A percentile compares a stretch with the other conserved stretches of the same genome.
Conservation (phyloP, 2,888 invertebrate species). For the Resseliella maxima region DNA sequence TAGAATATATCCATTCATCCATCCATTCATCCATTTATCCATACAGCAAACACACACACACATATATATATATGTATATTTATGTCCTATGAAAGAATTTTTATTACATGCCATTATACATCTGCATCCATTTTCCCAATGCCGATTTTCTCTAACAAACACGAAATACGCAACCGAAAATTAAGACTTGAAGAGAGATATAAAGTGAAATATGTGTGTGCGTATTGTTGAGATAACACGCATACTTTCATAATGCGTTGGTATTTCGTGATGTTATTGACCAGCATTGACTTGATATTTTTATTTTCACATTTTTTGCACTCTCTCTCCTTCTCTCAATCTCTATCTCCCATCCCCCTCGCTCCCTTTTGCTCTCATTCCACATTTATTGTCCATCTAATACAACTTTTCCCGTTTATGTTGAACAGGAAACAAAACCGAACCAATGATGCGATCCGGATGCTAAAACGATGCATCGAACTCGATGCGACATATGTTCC, state of each 20-base stretch:
- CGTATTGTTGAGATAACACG: neutral
- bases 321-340: neutral
- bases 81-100: neutral
- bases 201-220: neutral
- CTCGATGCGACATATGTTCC: conserved; percentile 77
- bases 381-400: neutral
- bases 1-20: neutral
- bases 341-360: neutral
- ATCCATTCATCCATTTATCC: no score
- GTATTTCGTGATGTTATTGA: neutral
- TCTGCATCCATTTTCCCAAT: neutral
- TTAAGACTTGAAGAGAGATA: neutral
- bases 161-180: neutral
- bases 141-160: neutral
- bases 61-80: neutral
- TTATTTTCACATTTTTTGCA: neutral
- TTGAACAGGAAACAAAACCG: conserved; percentile 74
- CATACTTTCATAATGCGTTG: neutral
- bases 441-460: conserved; percentile 73
- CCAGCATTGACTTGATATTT: conserved; percentile 20
- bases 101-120: conserved; percentile 40
- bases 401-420: neutral
- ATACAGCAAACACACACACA: neutral
- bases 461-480: conserved; percentile 76
- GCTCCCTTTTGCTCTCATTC: neutral